phyloP scores from a whole-genome alignment of 1,140 invertebrate genomes.

The Aphis craccivora region DNA sequence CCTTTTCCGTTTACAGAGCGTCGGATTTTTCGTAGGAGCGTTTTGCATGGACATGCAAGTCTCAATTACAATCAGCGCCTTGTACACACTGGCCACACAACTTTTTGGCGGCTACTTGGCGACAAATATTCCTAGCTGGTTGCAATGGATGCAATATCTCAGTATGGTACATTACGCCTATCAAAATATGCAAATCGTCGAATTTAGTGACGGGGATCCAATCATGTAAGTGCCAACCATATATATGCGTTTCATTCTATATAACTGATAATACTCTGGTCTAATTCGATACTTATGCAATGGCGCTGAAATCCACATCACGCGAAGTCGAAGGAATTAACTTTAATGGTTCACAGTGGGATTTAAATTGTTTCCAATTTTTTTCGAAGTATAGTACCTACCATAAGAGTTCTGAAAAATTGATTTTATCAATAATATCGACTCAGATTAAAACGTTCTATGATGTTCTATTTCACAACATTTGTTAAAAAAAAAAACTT shows the following conservation, averaged over 20 bases:
- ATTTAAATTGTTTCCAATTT: background rate
- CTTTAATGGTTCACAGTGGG: background rate
- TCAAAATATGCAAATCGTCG: conserved; percentile 85
- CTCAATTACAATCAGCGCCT: conserved; percentile 80
- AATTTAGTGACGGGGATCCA: conserved; percentile 76
- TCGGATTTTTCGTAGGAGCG: conserved; percentile 84
- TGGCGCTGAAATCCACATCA: background rate
- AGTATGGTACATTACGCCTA: conserved; percentile 86
- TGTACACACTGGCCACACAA: conserved; percentile 82
- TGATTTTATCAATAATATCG: background rate
- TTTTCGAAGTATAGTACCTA: background rate
- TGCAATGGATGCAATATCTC: conserved; percentile 82
- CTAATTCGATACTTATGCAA: background rate
- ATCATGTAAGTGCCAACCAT: conserved; percentile 68
- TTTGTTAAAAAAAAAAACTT: background rate
- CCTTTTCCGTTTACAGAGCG: conserved; percentile 69
- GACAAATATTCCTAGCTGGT: conserved; percentile 78
- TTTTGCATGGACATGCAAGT: conserved; percentile 82
- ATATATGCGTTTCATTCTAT: background rate
- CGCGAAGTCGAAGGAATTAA: background rate
- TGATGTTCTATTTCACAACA: background rate
- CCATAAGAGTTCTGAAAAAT: background rate
- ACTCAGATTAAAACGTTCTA: background rate
- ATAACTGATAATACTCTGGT: background rate
- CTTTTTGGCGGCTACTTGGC: conserved; percentile 84